Percentiles rank a stretch among this genome's conserved stretches.
phyloP scores from a whole-genome alignment of 2,113 vertebrate genomes.

The Phalacrocorax carbo region DNA sequence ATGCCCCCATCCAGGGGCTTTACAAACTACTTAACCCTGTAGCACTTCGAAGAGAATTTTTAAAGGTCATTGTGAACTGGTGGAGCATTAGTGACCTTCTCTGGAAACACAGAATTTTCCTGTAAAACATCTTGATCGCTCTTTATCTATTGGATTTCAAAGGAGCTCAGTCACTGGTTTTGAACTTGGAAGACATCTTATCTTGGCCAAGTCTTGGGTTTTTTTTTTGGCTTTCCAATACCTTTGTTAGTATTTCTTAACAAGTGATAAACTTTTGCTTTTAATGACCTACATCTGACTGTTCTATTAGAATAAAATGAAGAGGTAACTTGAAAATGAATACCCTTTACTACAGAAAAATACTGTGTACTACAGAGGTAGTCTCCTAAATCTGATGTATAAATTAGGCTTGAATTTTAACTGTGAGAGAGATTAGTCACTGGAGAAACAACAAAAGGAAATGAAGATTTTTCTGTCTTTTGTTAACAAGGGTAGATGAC shows the following conservation, averaged over 20 bases:
- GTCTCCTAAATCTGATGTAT: neutral
- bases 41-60: neutral
- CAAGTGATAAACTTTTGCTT: neutral
- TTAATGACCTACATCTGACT: neutral
- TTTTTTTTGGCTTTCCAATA: neutral
- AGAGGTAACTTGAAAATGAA: neutral
- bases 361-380: neutral
- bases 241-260: neutral
- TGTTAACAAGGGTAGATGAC: neutral
- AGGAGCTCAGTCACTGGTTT: neutral
- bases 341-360: neutral
- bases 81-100: neutral
- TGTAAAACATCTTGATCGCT: neutral
- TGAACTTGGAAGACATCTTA: neutral
- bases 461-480: neutral
- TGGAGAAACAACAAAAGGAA: neutral
- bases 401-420: neutral
- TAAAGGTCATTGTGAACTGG: neutral
- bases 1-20: neutral
- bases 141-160: neutral
- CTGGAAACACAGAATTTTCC: neutral
- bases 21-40: neutral
- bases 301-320: neutral
- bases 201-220: fast-evolving
- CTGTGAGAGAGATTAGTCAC: neutral